A percentile compares a stretch with the other conserved stretches of the same genome.
phyloP scores from a whole-genome alignment of 2,113 vertebrate species.

The Leptosomus discolor region DNA sequence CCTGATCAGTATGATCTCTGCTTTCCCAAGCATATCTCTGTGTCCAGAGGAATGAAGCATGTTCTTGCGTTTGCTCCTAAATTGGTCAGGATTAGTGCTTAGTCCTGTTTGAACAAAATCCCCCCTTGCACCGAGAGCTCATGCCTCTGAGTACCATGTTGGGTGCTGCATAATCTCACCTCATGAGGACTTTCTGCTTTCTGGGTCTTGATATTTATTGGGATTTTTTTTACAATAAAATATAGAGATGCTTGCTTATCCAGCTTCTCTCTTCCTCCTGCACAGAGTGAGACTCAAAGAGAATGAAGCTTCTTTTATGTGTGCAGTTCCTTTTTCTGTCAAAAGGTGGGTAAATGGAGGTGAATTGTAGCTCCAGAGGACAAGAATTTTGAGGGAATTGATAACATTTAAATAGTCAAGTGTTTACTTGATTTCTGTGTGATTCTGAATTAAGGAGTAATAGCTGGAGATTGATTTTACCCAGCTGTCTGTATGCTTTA shows the following conservation, averaged over 20 bases:
- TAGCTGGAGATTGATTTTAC: background rate
- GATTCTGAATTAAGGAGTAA: background rate
- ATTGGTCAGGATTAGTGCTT: background rate
- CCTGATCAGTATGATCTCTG: background rate
- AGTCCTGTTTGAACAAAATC: background rate
- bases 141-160: background rate
- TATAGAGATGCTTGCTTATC: background rate
- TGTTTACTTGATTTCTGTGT: background rate
- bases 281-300: background rate
- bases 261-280: background rate
- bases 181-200: background rate
- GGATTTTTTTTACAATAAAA: background rate
- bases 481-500: background rate
- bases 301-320: background rate
- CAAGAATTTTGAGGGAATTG: background rate
- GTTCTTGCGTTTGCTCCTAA: background rate
- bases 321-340: background rate
- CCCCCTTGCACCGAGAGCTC: background rate
- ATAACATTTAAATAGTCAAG: background rate
- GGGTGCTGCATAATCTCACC: background rate
- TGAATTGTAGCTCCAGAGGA: background rate
- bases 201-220: background rate
- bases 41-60: background rate
- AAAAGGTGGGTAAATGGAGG: background rate
- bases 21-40: background rate